A percentile compares a stretch with the other conserved stretches of the same genome.
Evolutionary conservation across 2,888 invertebrate genomes (phyloP).

Genomic region (Hedya salicella): DNA sequence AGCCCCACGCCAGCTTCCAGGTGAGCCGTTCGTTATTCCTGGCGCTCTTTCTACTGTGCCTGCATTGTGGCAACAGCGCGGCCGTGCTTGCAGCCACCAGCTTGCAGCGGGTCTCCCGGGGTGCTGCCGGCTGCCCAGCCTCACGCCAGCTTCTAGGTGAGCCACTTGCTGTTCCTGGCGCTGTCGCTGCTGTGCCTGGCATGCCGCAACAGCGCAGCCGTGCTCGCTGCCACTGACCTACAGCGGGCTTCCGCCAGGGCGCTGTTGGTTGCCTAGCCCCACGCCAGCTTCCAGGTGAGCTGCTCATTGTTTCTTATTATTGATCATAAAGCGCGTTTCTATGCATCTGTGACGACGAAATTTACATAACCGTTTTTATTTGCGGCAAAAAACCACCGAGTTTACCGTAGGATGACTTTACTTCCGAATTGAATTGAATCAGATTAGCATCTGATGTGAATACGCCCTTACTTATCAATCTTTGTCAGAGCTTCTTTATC

Average conservation of each 20-base stretch:
- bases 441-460: no score
- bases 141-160: conserved; percentile 67
- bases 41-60: conserved; percentile 86
- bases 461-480: no score
- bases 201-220: conserved; percentile 85
- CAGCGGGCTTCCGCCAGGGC: conserved; percentile 83
- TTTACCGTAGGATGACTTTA: no score
- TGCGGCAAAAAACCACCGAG: no score
- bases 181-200: conserved; percentile 86
- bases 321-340: no score
- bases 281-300: conserved; percentile 67
- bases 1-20: conserved; percentile 63
- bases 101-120: conserved; percentile 85
- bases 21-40: conserved; percentile 54
- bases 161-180: conserved; percentile 80
- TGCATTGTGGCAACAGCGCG: conserved; percentile 86
- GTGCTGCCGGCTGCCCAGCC: conserved; percentile 53
- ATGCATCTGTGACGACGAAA: no score
- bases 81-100: conserved; percentile 86
- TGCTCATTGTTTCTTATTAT: no score
- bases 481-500: no score
- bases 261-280: conserved; percentile 51
- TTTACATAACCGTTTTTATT: no score
- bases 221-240: conserved; percentile 86
- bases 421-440: no score